These are phyloP conservation scores for Seriola aureovittata DNA, from an alignment of 2,113 vertebrate species.

Conservation along the genomic window DNA sequence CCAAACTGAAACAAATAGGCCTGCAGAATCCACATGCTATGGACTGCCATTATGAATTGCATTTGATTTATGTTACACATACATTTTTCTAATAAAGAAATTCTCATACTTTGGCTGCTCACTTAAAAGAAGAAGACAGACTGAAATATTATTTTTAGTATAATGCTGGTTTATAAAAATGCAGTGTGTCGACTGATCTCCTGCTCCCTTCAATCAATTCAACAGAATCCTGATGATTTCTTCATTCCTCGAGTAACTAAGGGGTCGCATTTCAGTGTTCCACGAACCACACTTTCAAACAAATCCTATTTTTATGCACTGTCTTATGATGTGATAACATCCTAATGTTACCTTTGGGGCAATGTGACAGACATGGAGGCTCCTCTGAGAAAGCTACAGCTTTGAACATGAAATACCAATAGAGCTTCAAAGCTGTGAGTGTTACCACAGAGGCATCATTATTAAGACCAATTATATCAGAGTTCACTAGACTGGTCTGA, in stretches of 20 bases:
- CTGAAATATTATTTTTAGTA: constrained; percentile 13
- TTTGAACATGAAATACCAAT: constrained; percentile 38
- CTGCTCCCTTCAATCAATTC: background rate
- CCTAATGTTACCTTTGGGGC: constrained; percentile 55
- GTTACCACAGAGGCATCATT: constrained; percentile 11
- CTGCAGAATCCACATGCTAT: constrained; percentile 29
- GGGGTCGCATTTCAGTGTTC: constrained; percentile 39
- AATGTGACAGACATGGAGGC: constrained; percentile 38
- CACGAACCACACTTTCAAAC: constrained; percentile 40
- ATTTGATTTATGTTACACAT: constrained; percentile 22
- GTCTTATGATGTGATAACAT: constrained; percentile 50
- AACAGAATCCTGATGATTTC: constrained; percentile 36
- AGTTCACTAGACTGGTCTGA: background rate
- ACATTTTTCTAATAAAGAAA: constrained; percentile 15
- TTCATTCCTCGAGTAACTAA: constrained; percentile 32
- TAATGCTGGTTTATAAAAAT: constrained; percentile 15
- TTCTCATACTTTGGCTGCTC: constrained; percentile 10
- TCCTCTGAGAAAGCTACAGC: constrained; percentile 41
- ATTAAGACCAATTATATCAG: constrained; percentile 20
- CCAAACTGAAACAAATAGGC: constrained; percentile 36
- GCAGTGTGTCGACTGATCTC: constrained; percentile 11
- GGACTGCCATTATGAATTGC: constrained; percentile 19
- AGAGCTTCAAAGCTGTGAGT: constrained; percentile 5
- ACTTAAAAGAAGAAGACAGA: constrained; percentile 7
- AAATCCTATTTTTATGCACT: constrained; percentile 45